Percentiles rank a stretch among this genome's conserved stretches.
phyloP scores from a whole-genome alignment of 1,140 invertebrate genomes.

The Orchesella cincta region DNA sequence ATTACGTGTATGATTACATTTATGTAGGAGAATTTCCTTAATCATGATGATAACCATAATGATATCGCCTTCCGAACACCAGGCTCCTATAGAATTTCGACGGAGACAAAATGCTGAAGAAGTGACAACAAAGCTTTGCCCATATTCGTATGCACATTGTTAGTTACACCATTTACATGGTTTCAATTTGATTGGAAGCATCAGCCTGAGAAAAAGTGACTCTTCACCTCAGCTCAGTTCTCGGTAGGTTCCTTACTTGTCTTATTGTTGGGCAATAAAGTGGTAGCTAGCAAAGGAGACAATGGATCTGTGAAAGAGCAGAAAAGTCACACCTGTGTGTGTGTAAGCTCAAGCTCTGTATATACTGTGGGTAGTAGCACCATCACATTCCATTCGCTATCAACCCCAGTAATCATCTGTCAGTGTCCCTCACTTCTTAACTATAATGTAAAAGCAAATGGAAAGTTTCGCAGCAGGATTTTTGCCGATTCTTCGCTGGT shows the following conservation, averaged over 20 bases:
- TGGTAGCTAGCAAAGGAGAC: constrained; percentile 21
- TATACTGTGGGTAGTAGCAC: constrained; percentile 1
- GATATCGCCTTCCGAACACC: too few species aligned
- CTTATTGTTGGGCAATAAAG: constrained; percentile 12
- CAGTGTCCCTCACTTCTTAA: constrained; percentile 41
- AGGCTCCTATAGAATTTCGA: background rate
- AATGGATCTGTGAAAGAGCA: background rate
- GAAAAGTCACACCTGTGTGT: constrained; percentile 10
- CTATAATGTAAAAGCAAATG: constrained; percentile 32
- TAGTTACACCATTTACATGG: background rate
- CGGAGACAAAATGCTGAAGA: background rate
- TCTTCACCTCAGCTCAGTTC: constrained; percentile 13
- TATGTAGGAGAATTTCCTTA: too few species aligned
- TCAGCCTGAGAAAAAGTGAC: constrained; percentile 23
- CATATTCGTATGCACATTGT: background rate
- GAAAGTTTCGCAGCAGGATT: constrained; percentile 50
- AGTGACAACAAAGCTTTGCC: background rate
- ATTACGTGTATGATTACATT: too few species aligned
- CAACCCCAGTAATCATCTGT: constrained; percentile 40
- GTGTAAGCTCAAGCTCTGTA: background rate
- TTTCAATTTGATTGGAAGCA: background rate
- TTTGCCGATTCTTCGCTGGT: constrained; percentile 48
- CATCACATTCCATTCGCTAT: constrained; percentile 10
- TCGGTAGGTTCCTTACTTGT: constrained; percentile 16
- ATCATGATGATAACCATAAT: too few species aligned